Evolutionary conservation across 1,140 invertebrate species (phyloP).

Genomic region (Hyposmocoma kahamanoa): DNA sequence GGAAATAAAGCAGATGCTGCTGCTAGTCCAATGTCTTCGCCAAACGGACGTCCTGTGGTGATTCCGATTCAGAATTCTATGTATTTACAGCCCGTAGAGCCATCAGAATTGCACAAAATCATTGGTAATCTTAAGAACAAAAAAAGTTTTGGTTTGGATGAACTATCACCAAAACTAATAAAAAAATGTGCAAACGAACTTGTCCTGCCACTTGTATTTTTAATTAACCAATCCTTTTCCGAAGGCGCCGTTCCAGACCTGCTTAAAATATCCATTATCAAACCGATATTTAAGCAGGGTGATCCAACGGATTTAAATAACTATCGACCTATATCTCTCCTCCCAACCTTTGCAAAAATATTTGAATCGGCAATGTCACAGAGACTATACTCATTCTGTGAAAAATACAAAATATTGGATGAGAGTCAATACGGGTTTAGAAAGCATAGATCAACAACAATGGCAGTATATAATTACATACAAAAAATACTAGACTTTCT

Average conservation of each 20-base stretch:
- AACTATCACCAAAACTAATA: not conserved
- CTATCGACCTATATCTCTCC: slow-evolving; percentile 2
- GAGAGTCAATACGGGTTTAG: not conserved
- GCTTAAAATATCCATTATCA: slow-evolving; percentile 1
- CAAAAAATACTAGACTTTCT: too few relatives aligned
- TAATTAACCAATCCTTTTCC: slow-evolving; percentile 7
- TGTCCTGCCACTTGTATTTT: not conserved
- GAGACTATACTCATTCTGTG: not conserved
- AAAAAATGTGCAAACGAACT: slow-evolving; percentile 5
- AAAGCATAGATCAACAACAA: not conserved
- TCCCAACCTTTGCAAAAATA: slow-evolving; percentile 2
- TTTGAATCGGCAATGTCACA: not conserved
- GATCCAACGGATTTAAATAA: not conserved
- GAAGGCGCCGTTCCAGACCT: not conserved
- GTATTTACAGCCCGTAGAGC: not conserved
- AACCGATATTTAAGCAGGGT: not conserved
- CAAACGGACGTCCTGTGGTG: not conserved
- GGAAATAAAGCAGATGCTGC: not conserved
- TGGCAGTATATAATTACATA: too few relatives aligned
- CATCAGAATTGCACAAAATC: not conserved
- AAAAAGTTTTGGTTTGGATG: slow-evolving; percentile 1
- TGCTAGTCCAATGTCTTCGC: not conserved
- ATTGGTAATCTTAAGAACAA: slow-evolving; percentile 1
- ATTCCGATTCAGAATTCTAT: not conserved
- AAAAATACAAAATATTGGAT: not conserved